Conservation (phyloP, 2,113 vertebrate species). For the Brachyhypopomus occidentalis region DNA sequence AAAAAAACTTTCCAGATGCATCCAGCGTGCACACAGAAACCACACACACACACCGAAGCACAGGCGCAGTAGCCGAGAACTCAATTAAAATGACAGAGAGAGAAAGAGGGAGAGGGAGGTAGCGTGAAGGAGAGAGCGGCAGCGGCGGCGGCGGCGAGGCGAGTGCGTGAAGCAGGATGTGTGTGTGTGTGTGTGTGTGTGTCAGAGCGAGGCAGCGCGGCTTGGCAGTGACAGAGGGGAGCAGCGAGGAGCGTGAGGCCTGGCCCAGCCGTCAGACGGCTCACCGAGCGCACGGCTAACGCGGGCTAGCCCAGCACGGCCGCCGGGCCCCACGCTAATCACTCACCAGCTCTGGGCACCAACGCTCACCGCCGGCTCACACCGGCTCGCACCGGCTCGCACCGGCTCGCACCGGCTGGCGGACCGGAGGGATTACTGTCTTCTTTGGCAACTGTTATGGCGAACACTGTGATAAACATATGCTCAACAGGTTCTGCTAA, state of each 20-base stretch:
- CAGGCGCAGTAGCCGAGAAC: constrained; percentile 33
- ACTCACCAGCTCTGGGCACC: no score
- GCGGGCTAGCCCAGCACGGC: no score
- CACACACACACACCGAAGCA: constrained; percentile 5
- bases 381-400: no score
- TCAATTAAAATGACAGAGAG: constrained; percentile 45
- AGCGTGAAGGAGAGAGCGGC: constrained; percentile 26
- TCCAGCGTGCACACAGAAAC: constrained; percentile 10
- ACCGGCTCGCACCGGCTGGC: no score
- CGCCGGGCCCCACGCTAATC: no score
- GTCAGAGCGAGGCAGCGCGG: constrained; percentile 37
- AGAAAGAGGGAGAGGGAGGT: constrained; percentile 15
- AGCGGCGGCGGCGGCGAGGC: background rate
- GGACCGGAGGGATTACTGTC: no score
- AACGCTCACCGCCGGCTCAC: no score
- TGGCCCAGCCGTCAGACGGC: no score
- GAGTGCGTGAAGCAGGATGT: constrained; percentile 9
- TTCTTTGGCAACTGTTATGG: no score
- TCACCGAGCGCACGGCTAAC: no score
- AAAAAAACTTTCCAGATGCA: constrained; percentile 33
- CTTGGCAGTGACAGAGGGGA: constrained; percentile 55
- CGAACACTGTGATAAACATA: no score
- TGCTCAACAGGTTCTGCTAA: no score
- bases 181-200: background rate
- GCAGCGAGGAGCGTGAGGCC: constrained; percentile 36